Base-by-base conservation (phyloP, 2,113 vertebrate genomes). In the Oncorhynchus clarkii region DNA sequence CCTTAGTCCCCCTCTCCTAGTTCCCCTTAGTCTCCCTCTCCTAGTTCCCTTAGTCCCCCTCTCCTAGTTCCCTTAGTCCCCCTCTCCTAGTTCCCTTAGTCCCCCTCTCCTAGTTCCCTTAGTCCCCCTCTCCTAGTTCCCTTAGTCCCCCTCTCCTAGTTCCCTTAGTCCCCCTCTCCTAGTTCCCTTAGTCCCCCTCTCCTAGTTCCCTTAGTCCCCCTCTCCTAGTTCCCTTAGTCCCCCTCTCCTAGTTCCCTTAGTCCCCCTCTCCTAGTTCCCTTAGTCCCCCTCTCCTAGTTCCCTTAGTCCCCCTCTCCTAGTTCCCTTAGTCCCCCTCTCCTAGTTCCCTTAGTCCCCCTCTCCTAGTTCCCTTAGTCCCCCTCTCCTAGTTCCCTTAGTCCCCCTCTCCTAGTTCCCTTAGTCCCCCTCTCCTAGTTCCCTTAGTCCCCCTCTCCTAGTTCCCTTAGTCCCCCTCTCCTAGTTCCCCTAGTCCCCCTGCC, bases 21-120 rank as follows among this genome's bases (percentile, higher is more conserved):
- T 54, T 54, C n/a, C 51, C 51, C 51, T 54, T 4, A 3, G 5
- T 54, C 51, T 13, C 51, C 8, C 51, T 54, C 51, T 54, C 13
- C 16, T 71, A 5, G 57, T 64, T 72, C 69, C 54, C 75, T 27
- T 49, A 11, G 26, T 45, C 57, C 79, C 57, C 62, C 59, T 13
- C 29, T 72, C 48, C 3, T 20, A 9, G 7, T 54, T 54, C 51
- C 51, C 51, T 54, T 4, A 13, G 5, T 49, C 68, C 5, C 27
- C 7, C 66, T 18, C 67, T 34, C 67, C 13, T 8, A 20, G 39
- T 49, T n/a, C 14, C 68, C 39, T 9, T 9, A 39, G 20, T n/a
- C 45, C 9, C 67, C 2, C 67, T 39, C 16, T 22, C 45, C n/a
- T 5, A 7, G 8, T 6, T 49, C 69, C 22, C 69, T 51, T 4